Evolutionary conservation across 2,888 invertebrate genomes (phyloP), one percentile per base, ranked within the genome.

Genomic region (Ennomos erosarius): DNA sequence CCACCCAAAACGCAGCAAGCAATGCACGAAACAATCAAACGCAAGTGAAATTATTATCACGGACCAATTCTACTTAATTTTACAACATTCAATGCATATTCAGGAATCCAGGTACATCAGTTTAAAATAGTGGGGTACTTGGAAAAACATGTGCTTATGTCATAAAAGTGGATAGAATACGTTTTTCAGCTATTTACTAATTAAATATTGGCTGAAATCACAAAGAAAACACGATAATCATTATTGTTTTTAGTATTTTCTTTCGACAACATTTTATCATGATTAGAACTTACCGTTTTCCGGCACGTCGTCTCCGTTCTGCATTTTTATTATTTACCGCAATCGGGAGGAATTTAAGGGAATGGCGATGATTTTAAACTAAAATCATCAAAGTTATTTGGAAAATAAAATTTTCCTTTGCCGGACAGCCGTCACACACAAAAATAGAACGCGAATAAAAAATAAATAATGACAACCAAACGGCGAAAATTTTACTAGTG

Each of bases 381-480:
- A 81, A 81, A 83, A 82, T 78, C 88, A 90, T 88, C 79, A 86
- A 86, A 84, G 79, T 84, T 82, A 80, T 79, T 81, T 79, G 76
- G 78, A 82, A 88, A 87, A 77, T 84, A 79, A 76, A 81, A 79
- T 82, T 77, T 75, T 84, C 82, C 73, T 80, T 78, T 73, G 84
- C 81, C 81, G 78, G 79, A 90, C 86, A 79, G 87, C 91, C 90
- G 91, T 92, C 92, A 91, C 89, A 87, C 91, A 90, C 90, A 89
- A 92, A 91, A 92, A 92, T 92, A 92, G 92, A 92, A 91, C 87
- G 88, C 87, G 90, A 90, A 84, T 88, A 86, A 86, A 88, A 90
- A 90, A 88, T 86, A 87, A 89, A 84, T 85, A 83, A 82, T 78
- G 82, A 85, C 85, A 85, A 87, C 85, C 73, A 78, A 74, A 71